Evolutionary conservation across 2,113 vertebrate genomes (phyloP).

Genomic region (Hydropotes inermis): DNA sequence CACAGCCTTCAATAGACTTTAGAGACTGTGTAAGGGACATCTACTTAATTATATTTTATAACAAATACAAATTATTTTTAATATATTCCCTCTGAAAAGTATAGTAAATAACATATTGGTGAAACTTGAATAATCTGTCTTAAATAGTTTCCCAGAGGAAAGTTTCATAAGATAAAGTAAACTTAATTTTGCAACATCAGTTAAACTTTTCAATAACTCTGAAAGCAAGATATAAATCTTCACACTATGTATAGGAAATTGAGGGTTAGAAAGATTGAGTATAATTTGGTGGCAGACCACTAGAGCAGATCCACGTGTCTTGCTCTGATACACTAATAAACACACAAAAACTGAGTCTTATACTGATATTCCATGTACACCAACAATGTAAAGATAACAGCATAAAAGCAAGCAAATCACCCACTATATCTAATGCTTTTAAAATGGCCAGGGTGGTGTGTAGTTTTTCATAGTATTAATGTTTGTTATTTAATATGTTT

Average conservation of each 20-base stretch:
- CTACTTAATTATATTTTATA: background rate
- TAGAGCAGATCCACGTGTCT: background rate
- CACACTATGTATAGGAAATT: background rate
- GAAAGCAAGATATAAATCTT: conserved; percentile 17
- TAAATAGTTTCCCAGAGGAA: background rate
- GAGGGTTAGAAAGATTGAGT: background rate
- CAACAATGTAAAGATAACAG: background rate
- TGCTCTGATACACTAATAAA: background rate
- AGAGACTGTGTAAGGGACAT: background rate
- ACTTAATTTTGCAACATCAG: background rate
- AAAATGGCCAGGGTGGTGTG: background rate
- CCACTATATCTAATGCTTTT: background rate
- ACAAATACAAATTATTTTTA: conserved; percentile 12
- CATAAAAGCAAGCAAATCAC: background rate
- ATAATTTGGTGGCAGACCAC: background rate
- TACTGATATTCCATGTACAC: background rate
- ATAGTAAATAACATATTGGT: background rate
- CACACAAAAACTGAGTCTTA: background rate
- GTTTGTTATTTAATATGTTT: background rate
- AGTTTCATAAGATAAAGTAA: background rate
- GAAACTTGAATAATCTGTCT: background rate
- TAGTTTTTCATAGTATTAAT: background rate
- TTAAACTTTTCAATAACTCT: background rate
- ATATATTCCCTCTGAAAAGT: background rate
- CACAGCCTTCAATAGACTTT: background rate